Base-by-base conservation (phyloP, 2,888 invertebrate species). In the Drosophila borealis region DNA sequence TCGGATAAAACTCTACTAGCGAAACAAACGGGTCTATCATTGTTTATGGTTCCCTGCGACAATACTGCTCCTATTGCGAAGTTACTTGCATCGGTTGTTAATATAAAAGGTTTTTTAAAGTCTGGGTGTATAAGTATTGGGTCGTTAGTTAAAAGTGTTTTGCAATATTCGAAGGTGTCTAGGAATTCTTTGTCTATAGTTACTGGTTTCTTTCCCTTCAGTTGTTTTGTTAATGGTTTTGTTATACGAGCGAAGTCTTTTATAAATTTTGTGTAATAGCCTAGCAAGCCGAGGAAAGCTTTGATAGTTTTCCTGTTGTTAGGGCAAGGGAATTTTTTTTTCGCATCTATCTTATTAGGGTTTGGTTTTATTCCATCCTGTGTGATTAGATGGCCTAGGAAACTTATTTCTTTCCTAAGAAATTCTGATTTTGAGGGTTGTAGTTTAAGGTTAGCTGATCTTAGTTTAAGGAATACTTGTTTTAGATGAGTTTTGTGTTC, bases 21-120 rank as follows among this genome's bases (percentile, higher is more conserved):
- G 9, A 51, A 70, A 2, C 36, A 19, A 9, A 73, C 45, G 2
- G 77, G 61, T 56, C 42, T 60, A 4, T 56, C 48, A 2, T 11
- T n/a, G n/a, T 46, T 17, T n/a, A 13, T 2, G 29, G 14, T 14
- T 2, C 42, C 42, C 17, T 59, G 65, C 0, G 46, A 53, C 8
- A 59, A 11, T 1, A 65, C 65, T 17, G 65, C 51, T 37, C 64
- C 46, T 6, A 65, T 21, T 21, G 59, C 49, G 1, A 65, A 25
- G n/a, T 65, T 62, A 6, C 62, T 42, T 1, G 51, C 50, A 13
- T 51, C 53, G 0, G 62, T 62, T 1, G 54, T 54, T 4, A 62
- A 17, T 3, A 39, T 49, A 3, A 63, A 56, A 2, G 41, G 44
- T 44, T 56, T 63, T 1, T 34, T 21, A 8, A 10, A 45, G 56